phyloP scores from a whole-genome alignment of 2,113 vertebrate genomes.

The Phocoena sinus region DNA sequence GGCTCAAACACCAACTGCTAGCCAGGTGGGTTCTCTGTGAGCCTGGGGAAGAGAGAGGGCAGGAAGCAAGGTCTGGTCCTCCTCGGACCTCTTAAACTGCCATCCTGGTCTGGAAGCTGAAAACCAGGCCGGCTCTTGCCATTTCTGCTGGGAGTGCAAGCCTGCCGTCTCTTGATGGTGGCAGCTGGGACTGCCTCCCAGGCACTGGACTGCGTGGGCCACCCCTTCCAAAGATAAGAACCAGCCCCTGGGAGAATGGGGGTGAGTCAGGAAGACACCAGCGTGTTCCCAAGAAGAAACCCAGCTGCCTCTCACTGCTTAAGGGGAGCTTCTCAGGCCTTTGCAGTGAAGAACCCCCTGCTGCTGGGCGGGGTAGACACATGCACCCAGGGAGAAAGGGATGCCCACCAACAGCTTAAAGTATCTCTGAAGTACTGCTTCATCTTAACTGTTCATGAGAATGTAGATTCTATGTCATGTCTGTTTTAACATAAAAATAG shows the following conservation, averaged over 20 bases:
- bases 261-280: background rate
- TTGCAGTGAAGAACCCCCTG: background rate
- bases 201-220: background rate
- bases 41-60: background rate
- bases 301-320: background rate
- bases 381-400: background rate
- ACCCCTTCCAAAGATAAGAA: background rate
- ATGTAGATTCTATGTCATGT: background rate
- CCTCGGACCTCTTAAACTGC: background rate
- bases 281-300: background rate
- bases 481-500: background rate
- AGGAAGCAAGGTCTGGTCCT: background rate
- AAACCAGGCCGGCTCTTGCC: background rate
- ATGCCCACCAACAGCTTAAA: background rate
- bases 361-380: background rate
- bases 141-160: background rate
- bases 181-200: background rate
- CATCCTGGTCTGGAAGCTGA: accelerated
- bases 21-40: background rate
- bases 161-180: background rate
- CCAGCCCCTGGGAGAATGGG: background rate
- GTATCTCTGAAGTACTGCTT: background rate
- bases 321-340: background rate
- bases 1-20: background rate
- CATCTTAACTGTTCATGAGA: background rate